phyloP scores from a whole-genome alignment of 92 coral and sea anemone genomes.

The Diadumene lineata region DNA sequence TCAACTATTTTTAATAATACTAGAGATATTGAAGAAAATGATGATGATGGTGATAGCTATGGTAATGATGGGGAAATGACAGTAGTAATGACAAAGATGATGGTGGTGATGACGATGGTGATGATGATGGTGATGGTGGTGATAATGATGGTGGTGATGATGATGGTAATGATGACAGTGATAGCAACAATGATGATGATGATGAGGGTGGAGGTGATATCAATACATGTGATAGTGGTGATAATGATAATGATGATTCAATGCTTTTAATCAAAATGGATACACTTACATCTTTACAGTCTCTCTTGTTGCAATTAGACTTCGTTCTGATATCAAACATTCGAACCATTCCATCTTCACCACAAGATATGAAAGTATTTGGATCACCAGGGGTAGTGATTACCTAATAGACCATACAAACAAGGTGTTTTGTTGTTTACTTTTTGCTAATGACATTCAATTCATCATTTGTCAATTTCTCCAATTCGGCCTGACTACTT shows the following conservation, averaged over 20 bases:
- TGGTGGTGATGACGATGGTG: not conserved
- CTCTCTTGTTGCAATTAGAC: constrained; percentile 77
- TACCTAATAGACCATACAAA: constrained; percentile 46
- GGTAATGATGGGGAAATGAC: not conserved
- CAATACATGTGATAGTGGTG: not conserved
- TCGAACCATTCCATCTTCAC: constrained; percentile 96
- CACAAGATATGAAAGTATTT: constrained; percentile 90
- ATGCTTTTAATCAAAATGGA: too few relatives aligned
- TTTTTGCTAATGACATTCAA: too few relatives aligned
- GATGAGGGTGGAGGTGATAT: not conserved
- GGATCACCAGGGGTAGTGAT: constrained; percentile 97
- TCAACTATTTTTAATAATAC: not conserved
- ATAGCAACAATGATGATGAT: not conserved
- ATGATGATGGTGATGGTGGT: not conserved
- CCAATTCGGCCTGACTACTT: too few relatives aligned
- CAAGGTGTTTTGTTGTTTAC: not conserved
- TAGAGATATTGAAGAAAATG: not conserved
- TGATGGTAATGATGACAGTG: not conserved
- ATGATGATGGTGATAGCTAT: not conserved
- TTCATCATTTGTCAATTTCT: too few relatives aligned
- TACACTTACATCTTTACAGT: constrained; percentile 83
- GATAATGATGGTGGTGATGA: not conserved
- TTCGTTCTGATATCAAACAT: constrained; percentile 93
- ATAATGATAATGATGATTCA: not conserved
- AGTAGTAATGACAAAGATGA: not conserved